Conservation (phyloP, 2,113 vertebrate species). For the Pelodiscus sinensis region DNA sequence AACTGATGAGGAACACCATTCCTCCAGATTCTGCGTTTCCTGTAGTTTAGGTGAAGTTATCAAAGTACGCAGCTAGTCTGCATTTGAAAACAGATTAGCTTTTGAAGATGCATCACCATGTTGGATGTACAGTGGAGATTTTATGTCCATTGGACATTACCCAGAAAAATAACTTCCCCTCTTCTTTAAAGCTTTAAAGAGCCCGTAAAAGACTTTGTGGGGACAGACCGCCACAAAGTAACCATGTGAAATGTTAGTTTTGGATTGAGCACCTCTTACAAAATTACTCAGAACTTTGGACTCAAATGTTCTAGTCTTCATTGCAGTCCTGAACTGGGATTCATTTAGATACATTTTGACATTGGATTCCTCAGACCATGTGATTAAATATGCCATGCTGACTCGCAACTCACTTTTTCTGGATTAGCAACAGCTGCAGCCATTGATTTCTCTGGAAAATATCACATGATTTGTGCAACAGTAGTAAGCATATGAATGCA, state of each 20-base stretch:
- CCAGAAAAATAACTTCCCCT: background rate
- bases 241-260: background rate
- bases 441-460: background rate
- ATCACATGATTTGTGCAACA: background rate
- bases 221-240: background rate
- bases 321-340: background rate
- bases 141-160: fast-evolving
- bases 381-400: background rate
- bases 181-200: background rate
- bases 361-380: background rate
- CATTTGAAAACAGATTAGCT: background rate
- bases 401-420: background rate
- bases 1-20: background rate
- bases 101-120: background rate
- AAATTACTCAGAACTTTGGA: background rate
- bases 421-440: background rate
- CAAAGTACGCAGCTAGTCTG: background rate
- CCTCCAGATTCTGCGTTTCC: background rate
- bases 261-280: background rate
- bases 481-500: background rate
- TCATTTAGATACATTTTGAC: background rate
- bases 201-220: background rate
- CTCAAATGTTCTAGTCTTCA: background rate
- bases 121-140: background rate
- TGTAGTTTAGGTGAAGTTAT: background rate